Percentiles rank a stretch among this genome's conserved stretches.
These are phyloP conservation scores for Pelobates cultripes DNA, from an alignment of 2,797 vertebrate genomes.

Conservation along the genomic window DNA sequence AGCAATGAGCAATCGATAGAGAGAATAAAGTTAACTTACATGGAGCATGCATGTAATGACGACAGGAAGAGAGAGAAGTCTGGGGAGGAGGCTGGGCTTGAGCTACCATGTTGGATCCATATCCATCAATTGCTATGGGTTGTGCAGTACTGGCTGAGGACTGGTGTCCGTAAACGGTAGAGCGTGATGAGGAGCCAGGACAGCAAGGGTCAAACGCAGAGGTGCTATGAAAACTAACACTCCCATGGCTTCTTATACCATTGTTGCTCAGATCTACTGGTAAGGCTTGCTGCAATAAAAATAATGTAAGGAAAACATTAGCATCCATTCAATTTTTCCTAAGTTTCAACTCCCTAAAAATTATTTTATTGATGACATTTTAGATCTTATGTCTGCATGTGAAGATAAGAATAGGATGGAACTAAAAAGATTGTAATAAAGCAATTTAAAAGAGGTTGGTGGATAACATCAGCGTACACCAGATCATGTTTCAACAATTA, in stretches of 20 bases:
- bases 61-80: constrained; percentile 88
- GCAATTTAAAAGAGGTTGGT: too few relatives aligned
- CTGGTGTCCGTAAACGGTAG: constrained; percentile 86
- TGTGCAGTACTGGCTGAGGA: constrained; percentile 85
- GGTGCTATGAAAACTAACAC: constrained; percentile 85
- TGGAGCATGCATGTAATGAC: constrained; percentile 84
- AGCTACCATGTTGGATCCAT: constrained; percentile 84
- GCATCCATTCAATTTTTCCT: too few relatives aligned
- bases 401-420: too few relatives aligned
- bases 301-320: not conserved
- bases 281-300: constrained; percentile 82
- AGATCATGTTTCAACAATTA: too few relatives aligned
- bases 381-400: too few relatives aligned
- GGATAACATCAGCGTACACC: too few relatives aligned
- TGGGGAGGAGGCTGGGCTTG: constrained; percentile 81
- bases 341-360: too few relatives aligned
- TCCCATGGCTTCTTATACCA: constrained; percentile 83
- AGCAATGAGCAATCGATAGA: too few relatives aligned
- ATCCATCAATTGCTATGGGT: constrained; percentile 83
- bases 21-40: constrained; percentile 69
- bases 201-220: constrained; percentile 98
- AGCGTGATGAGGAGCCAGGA: constrained; percentile 88
- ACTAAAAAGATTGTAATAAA: too few relatives aligned
- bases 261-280: constrained; percentile 96
- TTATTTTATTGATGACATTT: too few relatives aligned